A percentile compares a stretch with the other conserved stretches of the same genome.
These are phyloP conservation scores for Parnassius smintheus DNA, from an alignment of 2,888 invertebrate genomes.

Conservation along the genomic window DNA sequence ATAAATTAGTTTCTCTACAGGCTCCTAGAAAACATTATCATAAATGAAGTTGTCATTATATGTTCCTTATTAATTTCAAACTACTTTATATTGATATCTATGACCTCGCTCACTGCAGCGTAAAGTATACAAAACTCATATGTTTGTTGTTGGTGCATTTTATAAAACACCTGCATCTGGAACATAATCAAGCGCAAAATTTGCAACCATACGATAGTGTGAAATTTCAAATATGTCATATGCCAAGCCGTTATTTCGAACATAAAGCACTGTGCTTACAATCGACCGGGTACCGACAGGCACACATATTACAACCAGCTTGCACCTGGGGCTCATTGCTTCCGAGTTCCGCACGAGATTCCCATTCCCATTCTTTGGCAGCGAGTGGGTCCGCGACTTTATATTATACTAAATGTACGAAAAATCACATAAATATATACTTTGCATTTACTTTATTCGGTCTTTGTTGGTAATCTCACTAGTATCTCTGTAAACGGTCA, in stretches of 20 bases:
- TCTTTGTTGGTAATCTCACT: too few relatives aligned
- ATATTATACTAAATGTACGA: slow-evolving; percentile 29
- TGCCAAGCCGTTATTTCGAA: slow-evolving; percentile 25
- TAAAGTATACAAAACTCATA: too few relatives aligned
- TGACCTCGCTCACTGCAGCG: too few relatives aligned
- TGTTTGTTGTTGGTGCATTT: too few relatives aligned
- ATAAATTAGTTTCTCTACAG: too few relatives aligned
- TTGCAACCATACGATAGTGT: slow-evolving; percentile 13
- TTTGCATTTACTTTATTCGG: too few relatives aligned
- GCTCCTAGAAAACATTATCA: too few relatives aligned
- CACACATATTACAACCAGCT: slow-evolving; percentile 51
- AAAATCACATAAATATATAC: not conserved
- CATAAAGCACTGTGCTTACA: slow-evolving; percentile 41
- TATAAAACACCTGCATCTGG: not conserved
- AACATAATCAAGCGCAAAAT: slow-evolving; percentile 4
- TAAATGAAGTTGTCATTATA: too few relatives aligned
- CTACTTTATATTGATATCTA: too few relatives aligned
- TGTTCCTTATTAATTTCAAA: too few relatives aligned
- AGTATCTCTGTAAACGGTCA: too few relatives aligned
- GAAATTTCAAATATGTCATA: slow-evolving; percentile 35
- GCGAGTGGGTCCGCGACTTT: slow-evolving; percentile 41
- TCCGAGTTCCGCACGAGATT: slow-evolving; percentile 22
- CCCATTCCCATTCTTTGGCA: slow-evolving; percentile 42
- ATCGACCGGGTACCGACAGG: slow-evolving; percentile 38
- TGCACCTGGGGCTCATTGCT: slow-evolving; percentile 56